A percentile compares a stretch with the other conserved stretches of the same genome.
phyloP scores from a whole-genome alignment of 2,888 invertebrate genomes.

The Agrotis exclamationis region DNA sequence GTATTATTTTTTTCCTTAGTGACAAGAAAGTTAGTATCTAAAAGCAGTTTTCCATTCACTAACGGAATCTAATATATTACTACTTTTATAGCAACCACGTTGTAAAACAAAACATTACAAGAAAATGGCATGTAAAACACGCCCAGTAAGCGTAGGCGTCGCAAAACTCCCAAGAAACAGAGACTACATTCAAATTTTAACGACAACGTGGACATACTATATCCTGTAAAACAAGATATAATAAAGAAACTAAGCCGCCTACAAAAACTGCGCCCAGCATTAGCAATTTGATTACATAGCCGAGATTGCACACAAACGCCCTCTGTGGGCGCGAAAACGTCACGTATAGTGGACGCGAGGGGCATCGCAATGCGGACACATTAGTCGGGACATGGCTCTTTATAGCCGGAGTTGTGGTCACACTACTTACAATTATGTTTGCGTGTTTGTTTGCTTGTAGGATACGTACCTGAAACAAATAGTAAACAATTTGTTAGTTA shows the following conservation, averaged over 20 bases:
- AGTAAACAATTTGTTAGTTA: constrained; percentile 31
- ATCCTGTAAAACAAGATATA: constrained; percentile 61
- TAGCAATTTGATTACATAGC: constrained; percentile 77
- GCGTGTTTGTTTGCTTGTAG: constrained; percentile 33
- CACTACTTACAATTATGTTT: constrained; percentile 57
- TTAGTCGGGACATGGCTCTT: constrained; percentile 52
- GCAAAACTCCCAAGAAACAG: constrained; percentile 53
- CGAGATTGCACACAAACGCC: constrained; percentile 77
- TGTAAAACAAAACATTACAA: constrained; percentile 55
- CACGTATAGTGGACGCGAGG: constrained; percentile 75
- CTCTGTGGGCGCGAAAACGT: constrained; percentile 77
- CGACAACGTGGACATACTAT: constrained; percentile 48
- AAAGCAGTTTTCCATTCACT: constrained; percentile 14
- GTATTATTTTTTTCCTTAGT: too few relatives aligned
- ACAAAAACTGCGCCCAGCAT: constrained; percentile 71
- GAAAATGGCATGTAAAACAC: constrained; percentile 53
- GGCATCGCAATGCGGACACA: constrained; percentile 73
- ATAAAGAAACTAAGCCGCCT: constrained; percentile 56
- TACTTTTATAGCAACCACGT: constrained; percentile 45
- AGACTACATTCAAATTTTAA: constrained; percentile 56
- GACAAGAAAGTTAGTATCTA: too few relatives aligned
- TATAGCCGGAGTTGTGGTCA: constrained; percentile 50
- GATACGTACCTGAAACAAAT: constrained; percentile 73
- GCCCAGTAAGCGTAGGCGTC: constrained; percentile 47
- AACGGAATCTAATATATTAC: constrained; percentile 28